Percentiles rank a stretch among this genome's conserved stretches.
These are phyloP conservation scores for Drosophila saltans DNA, from an alignment of 1,140 invertebrate species.

Conservation along the genomic window DNA sequence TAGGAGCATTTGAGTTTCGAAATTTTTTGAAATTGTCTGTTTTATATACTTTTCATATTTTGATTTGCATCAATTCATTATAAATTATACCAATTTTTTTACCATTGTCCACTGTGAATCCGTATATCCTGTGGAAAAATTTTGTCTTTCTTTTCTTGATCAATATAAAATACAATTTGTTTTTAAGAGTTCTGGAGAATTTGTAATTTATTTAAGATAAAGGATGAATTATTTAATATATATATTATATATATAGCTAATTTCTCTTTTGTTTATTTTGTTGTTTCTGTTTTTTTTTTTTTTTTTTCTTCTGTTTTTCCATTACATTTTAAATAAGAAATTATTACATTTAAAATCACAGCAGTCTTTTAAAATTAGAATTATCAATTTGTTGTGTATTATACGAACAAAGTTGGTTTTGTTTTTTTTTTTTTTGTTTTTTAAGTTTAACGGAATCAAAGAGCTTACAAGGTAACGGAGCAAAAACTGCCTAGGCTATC, in stretches of 20 bases:
- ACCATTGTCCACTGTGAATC: no score
- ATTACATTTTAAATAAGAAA: constrained; percentile 60
- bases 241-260: constrained; percentile 70
- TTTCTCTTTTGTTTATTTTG: constrained; percentile 64
- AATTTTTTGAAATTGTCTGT: no score
- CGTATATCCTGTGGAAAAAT: no score
- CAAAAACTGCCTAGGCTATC: constrained; percentile 64
- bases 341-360: constrained; percentile 82
- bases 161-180: background rate
- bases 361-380: constrained; percentile 82
- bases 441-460: constrained; percentile 71
- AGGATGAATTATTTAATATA: constrained; percentile 72
- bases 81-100: no score
- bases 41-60: no score
- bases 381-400: constrained; percentile 73
- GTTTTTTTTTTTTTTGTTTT: constrained; percentile 26
- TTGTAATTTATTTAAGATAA: constrained; percentile 82
- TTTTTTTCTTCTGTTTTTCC: constrained; percentile 23
- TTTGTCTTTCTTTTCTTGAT: no score
- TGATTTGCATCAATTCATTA: no score
- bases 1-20: no score
- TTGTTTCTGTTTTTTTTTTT: constrained; percentile 45
- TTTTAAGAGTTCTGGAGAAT: constrained; percentile 51
- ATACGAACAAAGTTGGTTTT: constrained; percentile 21
- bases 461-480: constrained; percentile 65